A percentile compares a stretch with the other conserved stretches of the same genome.
phyloP scores from a whole-genome alignment of 2,888 invertebrate species.

The Sphinx pinastri region DNA sequence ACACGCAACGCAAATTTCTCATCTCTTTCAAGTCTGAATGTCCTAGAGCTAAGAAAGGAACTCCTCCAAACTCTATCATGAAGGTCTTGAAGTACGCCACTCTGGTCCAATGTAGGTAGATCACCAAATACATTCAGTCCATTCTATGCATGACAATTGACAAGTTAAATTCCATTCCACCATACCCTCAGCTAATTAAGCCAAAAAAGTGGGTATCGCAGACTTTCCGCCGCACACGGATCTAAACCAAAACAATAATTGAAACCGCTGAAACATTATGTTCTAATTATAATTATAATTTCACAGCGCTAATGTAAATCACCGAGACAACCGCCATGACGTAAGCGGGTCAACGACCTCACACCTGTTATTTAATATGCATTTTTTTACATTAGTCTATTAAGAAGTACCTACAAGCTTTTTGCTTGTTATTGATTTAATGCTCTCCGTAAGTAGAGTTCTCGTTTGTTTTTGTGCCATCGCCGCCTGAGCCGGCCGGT shows the following conservation, averaged over 20 bases:
- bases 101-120: too few species aligned
- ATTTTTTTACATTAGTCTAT: conserved; percentile 35
- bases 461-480: conserved; percentile 18
- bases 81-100: too few species aligned
- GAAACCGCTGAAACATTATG: conserved; percentile 16
- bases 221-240: too few species aligned
- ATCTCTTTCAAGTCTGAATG: too few species aligned
- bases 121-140: too few species aligned
- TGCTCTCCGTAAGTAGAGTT: conserved; percentile 1
- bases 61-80: too few species aligned
- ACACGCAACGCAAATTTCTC: too few species aligned
- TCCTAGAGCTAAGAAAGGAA: too few species aligned
- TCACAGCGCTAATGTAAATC: conserved; percentile 46
- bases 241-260: neutral
- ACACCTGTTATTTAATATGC: conserved; percentile 49
- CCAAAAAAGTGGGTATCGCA: too few species aligned
- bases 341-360: conserved; percentile 55
- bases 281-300: conserved; percentile 17
- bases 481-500: neutral
- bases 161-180: too few species aligned
- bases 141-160: too few species aligned
- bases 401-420: conserved; percentile 17
- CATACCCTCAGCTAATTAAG: too few species aligned
- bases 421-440: conserved; percentile 18
- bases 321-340: conserved; percentile 59